These are phyloP conservation scores for Ophraella communa DNA, from an alignment of 2,888 invertebrate genomes.

Conservation along the genomic window DNA sequence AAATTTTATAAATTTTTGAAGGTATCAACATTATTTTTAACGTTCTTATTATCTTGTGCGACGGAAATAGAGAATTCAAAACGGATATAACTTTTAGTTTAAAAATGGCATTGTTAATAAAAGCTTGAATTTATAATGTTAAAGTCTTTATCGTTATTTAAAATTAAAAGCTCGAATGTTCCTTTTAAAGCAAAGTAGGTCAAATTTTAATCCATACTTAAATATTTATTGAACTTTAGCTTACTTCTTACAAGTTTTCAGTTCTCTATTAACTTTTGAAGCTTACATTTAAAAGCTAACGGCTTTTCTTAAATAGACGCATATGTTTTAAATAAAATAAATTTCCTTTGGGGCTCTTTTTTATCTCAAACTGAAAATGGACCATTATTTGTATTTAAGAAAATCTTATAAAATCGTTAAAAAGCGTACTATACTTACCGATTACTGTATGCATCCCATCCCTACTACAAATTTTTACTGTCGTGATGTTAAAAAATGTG, in stretches of 20 bases:
- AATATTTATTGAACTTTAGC: too few relatives aligned
- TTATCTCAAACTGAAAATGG: conserved; percentile 22
- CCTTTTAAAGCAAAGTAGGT: too few relatives aligned
- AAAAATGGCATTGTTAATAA: not conserved
- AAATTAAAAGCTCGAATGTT: not conserved
- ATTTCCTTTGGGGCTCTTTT: not conserved
- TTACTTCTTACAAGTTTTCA: not conserved
- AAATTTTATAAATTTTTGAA: conserved; percentile 6
- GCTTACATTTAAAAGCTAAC: not conserved
- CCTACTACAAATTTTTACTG: conserved; percentile 20
- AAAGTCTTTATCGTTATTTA: not conserved
- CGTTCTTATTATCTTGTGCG: not conserved
- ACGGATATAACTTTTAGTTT: not conserved
- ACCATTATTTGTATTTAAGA: conserved; percentile 27
- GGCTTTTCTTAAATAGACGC: not conserved
- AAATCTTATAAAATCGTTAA: conserved; percentile 7
- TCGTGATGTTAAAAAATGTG: conserved; percentile 15
- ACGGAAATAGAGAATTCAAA: not conserved
- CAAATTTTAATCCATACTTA: too few relatives aligned
- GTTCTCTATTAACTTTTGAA: not conserved
- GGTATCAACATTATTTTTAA: not conserved
- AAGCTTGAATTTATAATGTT: too few relatives aligned
- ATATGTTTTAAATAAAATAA: not conserved
- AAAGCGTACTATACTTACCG: conserved; percentile 5
- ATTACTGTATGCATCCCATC: conserved; percentile 26